phyloP scores from a whole-genome alignment of 2,113 vertebrate genomes.

The Raphicerus campestris region DNA sequence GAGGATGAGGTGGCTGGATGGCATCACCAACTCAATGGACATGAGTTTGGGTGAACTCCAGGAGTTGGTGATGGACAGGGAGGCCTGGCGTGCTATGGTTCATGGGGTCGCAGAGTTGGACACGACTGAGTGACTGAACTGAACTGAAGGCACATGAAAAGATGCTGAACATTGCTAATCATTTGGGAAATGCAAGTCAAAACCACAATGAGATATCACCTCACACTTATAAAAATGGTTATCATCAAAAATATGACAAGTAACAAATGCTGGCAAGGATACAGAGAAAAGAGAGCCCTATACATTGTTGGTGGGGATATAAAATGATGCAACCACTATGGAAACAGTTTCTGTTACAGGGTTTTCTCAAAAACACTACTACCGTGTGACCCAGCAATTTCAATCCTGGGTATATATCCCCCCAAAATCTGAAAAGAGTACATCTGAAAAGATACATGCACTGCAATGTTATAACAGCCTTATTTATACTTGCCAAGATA shows the following conservation, averaged over 20 bases:
- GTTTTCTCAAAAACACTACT: background rate
- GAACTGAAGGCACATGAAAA: background rate
- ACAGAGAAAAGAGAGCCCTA: background rate
- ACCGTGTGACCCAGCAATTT: background rate
- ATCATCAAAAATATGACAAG: background rate
- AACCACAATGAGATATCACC: background rate
- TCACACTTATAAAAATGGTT: background rate
- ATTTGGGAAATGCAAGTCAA: background rate
- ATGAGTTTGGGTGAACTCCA: background rate
- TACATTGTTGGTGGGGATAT: background rate
- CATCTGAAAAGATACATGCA: background rate
- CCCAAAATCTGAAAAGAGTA: background rate
- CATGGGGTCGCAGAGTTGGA: background rate
- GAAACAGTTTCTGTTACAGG: background rate
- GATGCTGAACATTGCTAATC: background rate
- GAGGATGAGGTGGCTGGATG: background rate
- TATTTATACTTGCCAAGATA: background rate
- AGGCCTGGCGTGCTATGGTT: rapidly evolving
- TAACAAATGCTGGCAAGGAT: background rate
- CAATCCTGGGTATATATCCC: background rate
- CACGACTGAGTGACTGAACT: background rate
- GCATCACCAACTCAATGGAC: background rate
- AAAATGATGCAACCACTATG: background rate
- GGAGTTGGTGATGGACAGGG: background rate
- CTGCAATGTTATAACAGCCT: background rate